Conservation (phyloP, 1,140 invertebrate species). For the Drosophila pseudoananassae region DNA sequence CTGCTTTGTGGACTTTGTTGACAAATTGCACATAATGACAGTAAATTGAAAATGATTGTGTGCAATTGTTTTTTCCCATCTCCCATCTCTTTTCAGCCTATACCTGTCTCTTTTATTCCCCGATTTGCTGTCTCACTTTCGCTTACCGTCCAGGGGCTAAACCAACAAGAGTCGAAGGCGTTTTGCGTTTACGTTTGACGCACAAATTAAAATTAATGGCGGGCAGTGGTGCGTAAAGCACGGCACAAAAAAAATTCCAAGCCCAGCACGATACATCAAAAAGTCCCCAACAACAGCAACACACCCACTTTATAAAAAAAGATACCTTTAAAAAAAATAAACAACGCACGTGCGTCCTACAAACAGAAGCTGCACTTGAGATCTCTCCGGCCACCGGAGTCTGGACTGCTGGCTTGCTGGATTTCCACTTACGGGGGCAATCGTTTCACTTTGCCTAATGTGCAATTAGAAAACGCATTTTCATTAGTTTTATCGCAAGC, state of each 20-base stretch:
- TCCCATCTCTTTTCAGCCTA: neutral
- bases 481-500: constrained; percentile 82
- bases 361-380: constrained; percentile 82
- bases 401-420: constrained; percentile 2
- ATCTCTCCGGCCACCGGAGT: constrained; percentile 21
- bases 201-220: constrained; percentile 82
- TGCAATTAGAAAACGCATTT: constrained; percentile 83
- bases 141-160: constrained; percentile 29
- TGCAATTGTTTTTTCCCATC: constrained; percentile 71
- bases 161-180: constrained; percentile 57
- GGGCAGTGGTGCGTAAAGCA: constrained; percentile 76
- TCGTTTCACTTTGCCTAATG: constrained; percentile 82
- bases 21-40: constrained; percentile 84
- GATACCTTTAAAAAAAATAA: constrained; percentile 9
- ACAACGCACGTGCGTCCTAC: constrained; percentile 46
- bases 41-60: constrained; percentile 84
- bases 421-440: constrained; percentile 63
- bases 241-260: constrained; percentile 24
- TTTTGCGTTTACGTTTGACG: constrained; percentile 56
- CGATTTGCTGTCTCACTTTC: constrained; percentile 11
- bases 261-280: constrained; percentile 66
- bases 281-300: constrained; percentile 28
- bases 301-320: constrained; percentile 33
- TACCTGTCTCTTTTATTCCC: constrained; percentile 27
- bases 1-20: constrained; percentile 74